Conservation (phyloP, 2,113 vertebrate genomes). For the Austrofundulus limnaeus region DNA sequence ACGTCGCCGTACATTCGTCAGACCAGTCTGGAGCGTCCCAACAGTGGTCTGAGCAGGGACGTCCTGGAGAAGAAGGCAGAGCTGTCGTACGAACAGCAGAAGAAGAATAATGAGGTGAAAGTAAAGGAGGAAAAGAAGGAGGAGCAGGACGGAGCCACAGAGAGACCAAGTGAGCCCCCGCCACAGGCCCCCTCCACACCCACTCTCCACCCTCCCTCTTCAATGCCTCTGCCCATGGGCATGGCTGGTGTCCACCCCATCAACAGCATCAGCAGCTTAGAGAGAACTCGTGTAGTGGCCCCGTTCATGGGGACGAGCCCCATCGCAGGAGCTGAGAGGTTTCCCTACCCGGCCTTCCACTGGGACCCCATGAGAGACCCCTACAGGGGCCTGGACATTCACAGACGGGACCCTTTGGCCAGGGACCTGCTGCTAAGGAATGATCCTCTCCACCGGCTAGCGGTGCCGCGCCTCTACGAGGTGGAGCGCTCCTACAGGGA, state of each 20-base stretch:
- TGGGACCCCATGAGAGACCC: conserved; percentile 97
- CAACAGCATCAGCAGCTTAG: conserved; percentile 88
- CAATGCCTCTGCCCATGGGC: conserved; percentile 89
- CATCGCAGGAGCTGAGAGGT: conserved; percentile 92
- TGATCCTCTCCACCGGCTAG: conserved; percentile 90
- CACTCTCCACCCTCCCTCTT: conserved; percentile 83
- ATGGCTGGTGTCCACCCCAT: conserved; percentile 91
- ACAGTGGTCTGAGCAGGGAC: conserved; percentile 85
- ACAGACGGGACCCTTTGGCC: conserved; percentile 81
- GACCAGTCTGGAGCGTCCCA: conserved; percentile 78
- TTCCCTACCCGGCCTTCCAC: conserved; percentile 94
- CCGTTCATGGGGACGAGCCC: conserved; percentile 97
- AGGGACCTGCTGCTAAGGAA: conserved; percentile 89
- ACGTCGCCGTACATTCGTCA: conserved; percentile 87
- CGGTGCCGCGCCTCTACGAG: conserved; percentile 86
- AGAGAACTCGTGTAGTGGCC: conserved; percentile 95
- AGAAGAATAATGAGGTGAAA: conserved; percentile 91
- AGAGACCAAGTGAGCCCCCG: conserved; percentile 79
- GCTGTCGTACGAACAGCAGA: conserved; percentile 83
- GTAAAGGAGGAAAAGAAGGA: conserved; percentile 97
- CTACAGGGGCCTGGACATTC: conserved; percentile 92
- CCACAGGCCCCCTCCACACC: conserved; percentile 78
- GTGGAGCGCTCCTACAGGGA: conserved; percentile 92
- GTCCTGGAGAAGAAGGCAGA: conserved; percentile 86
- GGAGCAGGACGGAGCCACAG: conserved; percentile 86